A percentile compares a stretch with the other conserved stretches of the same genome.
These are phyloP conservation scores for Melipona quadrifasciata DNA, from an alignment of 1,140 invertebrate species.

Conservation along the genomic window DNA sequence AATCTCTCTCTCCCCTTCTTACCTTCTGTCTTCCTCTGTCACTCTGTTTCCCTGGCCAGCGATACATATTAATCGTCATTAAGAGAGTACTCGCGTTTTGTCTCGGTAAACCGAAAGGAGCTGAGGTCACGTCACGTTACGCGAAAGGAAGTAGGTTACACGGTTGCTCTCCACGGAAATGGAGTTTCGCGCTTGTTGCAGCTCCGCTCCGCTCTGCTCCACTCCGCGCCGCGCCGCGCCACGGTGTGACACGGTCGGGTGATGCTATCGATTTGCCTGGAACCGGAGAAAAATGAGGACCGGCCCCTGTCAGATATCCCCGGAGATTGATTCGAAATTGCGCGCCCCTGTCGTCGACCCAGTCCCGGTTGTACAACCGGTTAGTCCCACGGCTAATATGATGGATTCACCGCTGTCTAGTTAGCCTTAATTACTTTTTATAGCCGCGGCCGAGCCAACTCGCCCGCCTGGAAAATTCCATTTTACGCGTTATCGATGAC, in stretches of 20 bases:
- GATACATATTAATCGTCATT: conserved; percentile 50
- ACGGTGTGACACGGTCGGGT: conserved; percentile 28
- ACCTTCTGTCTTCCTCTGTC: too few relatives aligned
- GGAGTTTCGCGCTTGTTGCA: conserved; percentile 50
- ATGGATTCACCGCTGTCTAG: conserved; percentile 23
- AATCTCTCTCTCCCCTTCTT: not conserved
- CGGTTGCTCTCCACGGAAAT: conserved; percentile 41
- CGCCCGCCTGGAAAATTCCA: not conserved
- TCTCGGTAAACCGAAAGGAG: not conserved
- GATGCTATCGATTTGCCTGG: conserved; percentile 55
- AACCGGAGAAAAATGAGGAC: conserved; percentile 52
- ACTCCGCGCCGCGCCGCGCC: too few relatives aligned
- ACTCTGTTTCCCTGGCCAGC: not conserved
- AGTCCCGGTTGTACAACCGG: conserved; percentile 6
- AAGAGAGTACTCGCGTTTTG: conserved; percentile 7
- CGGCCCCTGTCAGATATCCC: conserved; percentile 29
- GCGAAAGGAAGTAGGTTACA: conserved; percentile 17
- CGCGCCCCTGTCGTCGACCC: conserved; percentile 2
- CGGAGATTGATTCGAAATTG: conserved; percentile 61
- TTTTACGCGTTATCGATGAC: not conserved
- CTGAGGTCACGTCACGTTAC: too few relatives aligned
- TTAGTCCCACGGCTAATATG: conserved; percentile 18
- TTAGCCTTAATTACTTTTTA: conserved; percentile 21
- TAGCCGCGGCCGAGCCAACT: too few relatives aligned
- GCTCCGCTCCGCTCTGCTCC: not conserved